phyloP scores from a whole-genome alignment of 2,113 vertebrate species.

The Gracilinanus agilis region DNA sequence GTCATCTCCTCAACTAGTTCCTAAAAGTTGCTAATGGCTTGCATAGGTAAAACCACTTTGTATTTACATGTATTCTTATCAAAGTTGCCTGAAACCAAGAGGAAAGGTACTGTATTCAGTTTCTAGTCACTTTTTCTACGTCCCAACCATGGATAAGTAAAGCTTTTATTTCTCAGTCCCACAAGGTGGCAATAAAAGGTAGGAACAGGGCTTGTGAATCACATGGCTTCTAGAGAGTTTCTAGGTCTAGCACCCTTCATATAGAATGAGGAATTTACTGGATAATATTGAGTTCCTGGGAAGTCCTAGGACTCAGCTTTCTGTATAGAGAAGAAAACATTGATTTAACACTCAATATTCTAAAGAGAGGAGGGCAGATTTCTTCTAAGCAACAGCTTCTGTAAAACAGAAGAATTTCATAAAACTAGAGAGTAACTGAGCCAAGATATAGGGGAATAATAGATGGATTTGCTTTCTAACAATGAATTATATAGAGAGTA shows the following conservation, averaged over 20 bases:
- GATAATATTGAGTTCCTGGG: background rate
- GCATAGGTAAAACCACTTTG: background rate
- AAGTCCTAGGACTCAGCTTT: background rate
- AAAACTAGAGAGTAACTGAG: background rate
- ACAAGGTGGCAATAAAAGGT: background rate
- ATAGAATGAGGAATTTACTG: background rate
- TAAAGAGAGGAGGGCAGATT: background rate
- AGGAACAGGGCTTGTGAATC: background rate
- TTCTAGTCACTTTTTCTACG: background rate
- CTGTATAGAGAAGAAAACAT: background rate
- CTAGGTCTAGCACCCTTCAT: background rate
- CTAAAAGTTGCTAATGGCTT: background rate
- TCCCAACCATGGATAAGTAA: background rate
- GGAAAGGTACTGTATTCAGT: background rate
- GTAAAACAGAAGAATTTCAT: background rate
- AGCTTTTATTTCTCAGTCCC: background rate
- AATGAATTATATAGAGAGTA: background rate
- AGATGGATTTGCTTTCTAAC: background rate
- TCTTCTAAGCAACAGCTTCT: background rate
- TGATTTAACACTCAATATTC: background rate
- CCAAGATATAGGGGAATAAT: background rate
- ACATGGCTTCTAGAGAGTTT: background rate
- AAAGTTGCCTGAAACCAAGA: background rate
- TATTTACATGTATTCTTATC: background rate
- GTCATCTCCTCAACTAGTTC: background rate